Conservation (phyloP, 2,888 invertebrate genomes). For the Agrilus cyanescens region DNA sequence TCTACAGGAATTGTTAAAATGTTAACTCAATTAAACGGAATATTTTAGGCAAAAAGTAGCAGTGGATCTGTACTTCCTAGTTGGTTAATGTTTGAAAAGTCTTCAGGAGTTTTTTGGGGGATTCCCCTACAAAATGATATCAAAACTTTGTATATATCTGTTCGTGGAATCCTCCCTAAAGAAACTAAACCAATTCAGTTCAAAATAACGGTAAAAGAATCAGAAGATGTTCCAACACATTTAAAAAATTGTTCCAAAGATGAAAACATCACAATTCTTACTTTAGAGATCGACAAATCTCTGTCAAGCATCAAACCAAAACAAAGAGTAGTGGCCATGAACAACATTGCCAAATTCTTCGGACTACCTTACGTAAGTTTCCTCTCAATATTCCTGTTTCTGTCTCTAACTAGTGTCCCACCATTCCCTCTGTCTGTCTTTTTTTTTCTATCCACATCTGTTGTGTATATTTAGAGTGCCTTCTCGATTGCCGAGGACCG, state of each 20-base stretch:
- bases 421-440: neutral
- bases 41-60: constrained; percentile 33
- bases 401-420: no score
- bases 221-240: constrained; percentile 18
- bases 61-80: constrained; percentile 40
- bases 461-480: constrained; percentile 35
- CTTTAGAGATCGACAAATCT: constrained; percentile 55
- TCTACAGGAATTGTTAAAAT: constrained; percentile 2
- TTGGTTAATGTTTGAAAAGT: constrained; percentile 63
- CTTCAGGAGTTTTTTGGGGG: constrained; percentile 59
- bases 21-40: no score
- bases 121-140: constrained; percentile 57
- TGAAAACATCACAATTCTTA: constrained; percentile 41
- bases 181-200: constrained; percentile 51
- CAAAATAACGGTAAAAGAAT: constrained; percentile 47
- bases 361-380: constrained; percentile 51
- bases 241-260: constrained; percentile 23
- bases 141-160: constrained; percentile 52
- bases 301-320: constrained; percentile 50
- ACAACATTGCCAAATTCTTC: constrained; percentile 60
- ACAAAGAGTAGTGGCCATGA: constrained; percentile 53
- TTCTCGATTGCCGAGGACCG: constrained; percentile 37
- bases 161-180: constrained; percentile 39
- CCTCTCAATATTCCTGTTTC: neutral
- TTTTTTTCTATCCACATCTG: neutral